Percentiles rank a stretch among this genome's conserved stretches.
These are phyloP conservation scores for Conomelus anceps DNA, from an alignment of 2,888 invertebrate species.

Conservation along the genomic window DNA sequence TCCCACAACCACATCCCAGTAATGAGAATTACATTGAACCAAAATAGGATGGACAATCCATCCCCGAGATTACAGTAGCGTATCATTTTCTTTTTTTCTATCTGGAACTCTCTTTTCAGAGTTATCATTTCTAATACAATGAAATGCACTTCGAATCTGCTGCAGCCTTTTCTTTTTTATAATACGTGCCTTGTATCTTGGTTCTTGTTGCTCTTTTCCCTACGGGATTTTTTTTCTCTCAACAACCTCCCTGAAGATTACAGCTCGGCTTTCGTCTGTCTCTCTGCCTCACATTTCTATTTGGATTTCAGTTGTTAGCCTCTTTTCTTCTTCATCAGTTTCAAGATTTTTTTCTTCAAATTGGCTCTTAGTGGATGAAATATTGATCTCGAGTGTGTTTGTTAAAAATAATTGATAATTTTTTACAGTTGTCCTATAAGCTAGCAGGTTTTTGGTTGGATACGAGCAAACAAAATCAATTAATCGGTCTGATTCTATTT, in stretches of 20 bases:
- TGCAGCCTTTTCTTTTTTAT: not conserved
- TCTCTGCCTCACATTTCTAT: not conserved
- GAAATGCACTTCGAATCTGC: not conserved
- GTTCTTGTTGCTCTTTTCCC: not conserved
- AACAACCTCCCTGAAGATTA: not conserved
- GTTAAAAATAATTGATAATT: not conserved
- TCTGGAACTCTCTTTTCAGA: not conserved
- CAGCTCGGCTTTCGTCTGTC: not conserved
- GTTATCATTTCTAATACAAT: not conserved
- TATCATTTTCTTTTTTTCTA: not conserved
- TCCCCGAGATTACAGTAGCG: not conserved
- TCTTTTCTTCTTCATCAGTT: not conserved
- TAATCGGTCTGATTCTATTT: too few relatives aligned
- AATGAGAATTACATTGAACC: not conserved
- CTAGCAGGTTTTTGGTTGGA: too few relatives aligned
- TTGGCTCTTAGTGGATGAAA: not conserved
- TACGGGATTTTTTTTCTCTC: not conserved
- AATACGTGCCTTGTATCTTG: not conserved
- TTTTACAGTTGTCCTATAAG: not conserved
- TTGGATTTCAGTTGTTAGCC: not conserved
- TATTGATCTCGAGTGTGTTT: not conserved
- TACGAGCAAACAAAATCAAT: too few relatives aligned
- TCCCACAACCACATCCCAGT: not conserved
- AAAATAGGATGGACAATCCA: not conserved
- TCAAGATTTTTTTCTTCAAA: not conserved